Evolutionary conservation across 2,113 vertebrate species (phyloP).

Genomic region (Phainopepla nitens): DNA sequence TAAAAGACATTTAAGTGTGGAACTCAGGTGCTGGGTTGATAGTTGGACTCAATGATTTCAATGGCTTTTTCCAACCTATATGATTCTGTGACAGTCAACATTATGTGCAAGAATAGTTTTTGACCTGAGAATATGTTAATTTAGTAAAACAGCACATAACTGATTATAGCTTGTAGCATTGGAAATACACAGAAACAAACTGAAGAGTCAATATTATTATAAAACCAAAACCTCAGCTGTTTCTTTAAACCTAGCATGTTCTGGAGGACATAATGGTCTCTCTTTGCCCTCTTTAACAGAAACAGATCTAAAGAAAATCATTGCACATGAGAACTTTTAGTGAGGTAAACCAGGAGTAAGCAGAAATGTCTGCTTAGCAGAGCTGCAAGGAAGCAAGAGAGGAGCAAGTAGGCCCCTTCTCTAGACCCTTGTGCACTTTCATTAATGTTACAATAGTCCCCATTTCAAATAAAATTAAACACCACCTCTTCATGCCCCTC

Average conservation of each 20-base stretch:
- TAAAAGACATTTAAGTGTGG: background rate
- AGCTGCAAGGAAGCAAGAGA: background rate
- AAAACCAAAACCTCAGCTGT: background rate
- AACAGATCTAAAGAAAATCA: background rate
- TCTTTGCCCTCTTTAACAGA: background rate
- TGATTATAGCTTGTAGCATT: background rate
- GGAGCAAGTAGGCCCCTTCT: background rate
- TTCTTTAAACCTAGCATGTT: background rate
- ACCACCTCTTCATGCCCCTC: background rate
- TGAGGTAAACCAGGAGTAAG: background rate
- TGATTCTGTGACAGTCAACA: background rate
- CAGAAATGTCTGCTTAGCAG: background rate
- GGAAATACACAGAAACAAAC: background rate
- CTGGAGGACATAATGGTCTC: background rate
- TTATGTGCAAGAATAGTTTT: background rate
- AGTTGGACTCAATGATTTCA: background rate
- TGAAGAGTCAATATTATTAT: background rate
- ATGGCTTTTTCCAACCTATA: background rate
- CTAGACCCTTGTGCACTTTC: background rate
- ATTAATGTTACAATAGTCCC: background rate
- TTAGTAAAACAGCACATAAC: background rate
- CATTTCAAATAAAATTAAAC: background rate
- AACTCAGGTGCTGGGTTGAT: background rate
- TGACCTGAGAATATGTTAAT: background rate
- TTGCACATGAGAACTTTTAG: background rate